Evolutionary conservation across 2,797 vertebrate genomes (phyloP).

Genomic region (Melanotaenia nigrans): DNA sequence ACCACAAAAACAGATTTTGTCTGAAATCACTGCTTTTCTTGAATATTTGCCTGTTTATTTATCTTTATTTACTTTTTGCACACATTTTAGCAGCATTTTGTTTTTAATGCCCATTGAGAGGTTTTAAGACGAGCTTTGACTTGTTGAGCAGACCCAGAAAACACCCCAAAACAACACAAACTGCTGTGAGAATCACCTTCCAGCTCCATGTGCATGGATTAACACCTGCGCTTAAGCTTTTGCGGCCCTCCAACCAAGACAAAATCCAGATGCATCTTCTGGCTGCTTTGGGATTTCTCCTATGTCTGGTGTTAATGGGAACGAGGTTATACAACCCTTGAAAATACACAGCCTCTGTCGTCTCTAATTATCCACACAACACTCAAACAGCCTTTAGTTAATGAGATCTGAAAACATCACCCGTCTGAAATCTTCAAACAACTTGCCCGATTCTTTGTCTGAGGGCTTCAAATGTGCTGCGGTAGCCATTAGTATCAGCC

Average conservation of each 20-base stretch:
- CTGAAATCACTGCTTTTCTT: constrained; percentile 11
- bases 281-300: constrained; percentile 72
- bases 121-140: constrained; percentile 48
- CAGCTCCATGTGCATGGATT: constrained; percentile 43
- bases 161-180: constrained; percentile 32
- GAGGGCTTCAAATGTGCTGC: constrained; percentile 62
- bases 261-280: constrained; percentile 72
- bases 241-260: constrained; percentile 66
- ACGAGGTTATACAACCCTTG: constrained; percentile 68
- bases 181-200: constrained; percentile 46
- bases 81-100: constrained; percentile 26
- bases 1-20: constrained; percentile 17
- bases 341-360: constrained; percentile 67
- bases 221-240: constrained; percentile 68
- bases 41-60: not conserved
- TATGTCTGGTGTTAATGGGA: constrained; percentile 78
- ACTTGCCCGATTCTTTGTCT: constrained; percentile 68
- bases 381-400: constrained; percentile 77
- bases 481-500: constrained; percentile 60
- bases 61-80: constrained; percentile 13
- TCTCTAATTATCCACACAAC: constrained; percentile 78
- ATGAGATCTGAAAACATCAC: constrained; percentile 80
- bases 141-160: constrained; percentile 50
- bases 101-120: constrained; percentile 34
- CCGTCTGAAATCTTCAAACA: constrained; percentile 74